A percentile compares a stretch with the other conserved stretches of the same genome.
phyloP scores from a whole-genome alignment of 1,140 invertebrate species.

The Belonocnema kinseyi region DNA sequence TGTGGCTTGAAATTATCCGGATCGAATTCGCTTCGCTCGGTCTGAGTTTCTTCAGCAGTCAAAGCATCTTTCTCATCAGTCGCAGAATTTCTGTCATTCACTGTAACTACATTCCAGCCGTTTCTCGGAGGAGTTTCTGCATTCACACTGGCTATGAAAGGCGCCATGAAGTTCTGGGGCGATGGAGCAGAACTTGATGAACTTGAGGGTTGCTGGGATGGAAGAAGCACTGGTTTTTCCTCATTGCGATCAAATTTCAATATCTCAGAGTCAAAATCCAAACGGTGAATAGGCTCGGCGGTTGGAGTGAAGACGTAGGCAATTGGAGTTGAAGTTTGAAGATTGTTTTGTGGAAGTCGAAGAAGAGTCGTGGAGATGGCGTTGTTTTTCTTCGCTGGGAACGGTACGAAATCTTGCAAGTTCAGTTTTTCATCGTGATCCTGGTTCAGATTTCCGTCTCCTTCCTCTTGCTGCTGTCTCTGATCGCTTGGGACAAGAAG shows the following conservation, averaged over 20 bases:
- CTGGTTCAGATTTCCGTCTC: constrained; percentile 32
- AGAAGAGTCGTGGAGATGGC: constrained; percentile 68
- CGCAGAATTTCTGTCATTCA: constrained; percentile 56
- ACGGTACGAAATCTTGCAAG: constrained; percentile 76
- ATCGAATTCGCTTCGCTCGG: constrained; percentile 75
- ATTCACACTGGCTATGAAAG: constrained; percentile 82
- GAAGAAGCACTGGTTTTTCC: constrained; percentile 65
- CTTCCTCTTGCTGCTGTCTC: constrained; percentile 48
- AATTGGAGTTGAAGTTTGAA: constrained; percentile 64
- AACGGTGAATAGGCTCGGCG: constrained; percentile 51
- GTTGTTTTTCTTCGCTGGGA: constrained; percentile 68
- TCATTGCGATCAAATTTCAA: constrained; percentile 35
- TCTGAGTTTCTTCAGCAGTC: constrained; percentile 61
- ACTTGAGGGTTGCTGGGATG: constrained; percentile 71
- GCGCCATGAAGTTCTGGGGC: constrained; percentile 81
- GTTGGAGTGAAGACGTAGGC: constrained; percentile 72
- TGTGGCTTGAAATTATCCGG: constrained; percentile 82
- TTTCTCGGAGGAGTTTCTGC: constrained; percentile 76
- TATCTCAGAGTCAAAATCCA: constrained; percentile 49
- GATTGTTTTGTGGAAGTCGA: constrained; percentile 45
- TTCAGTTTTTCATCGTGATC: constrained; percentile 75
- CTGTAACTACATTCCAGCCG: constrained; percentile 80
- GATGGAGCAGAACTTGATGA: constrained; percentile 73
- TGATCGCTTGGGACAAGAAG: constrained; percentile 67
- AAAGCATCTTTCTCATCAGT: constrained; percentile 47